These are phyloP conservation scores for Gonatopus flavifemur DNA, from an alignment of 1,140 invertebrate genomes.

Conservation along the genomic window DNA sequence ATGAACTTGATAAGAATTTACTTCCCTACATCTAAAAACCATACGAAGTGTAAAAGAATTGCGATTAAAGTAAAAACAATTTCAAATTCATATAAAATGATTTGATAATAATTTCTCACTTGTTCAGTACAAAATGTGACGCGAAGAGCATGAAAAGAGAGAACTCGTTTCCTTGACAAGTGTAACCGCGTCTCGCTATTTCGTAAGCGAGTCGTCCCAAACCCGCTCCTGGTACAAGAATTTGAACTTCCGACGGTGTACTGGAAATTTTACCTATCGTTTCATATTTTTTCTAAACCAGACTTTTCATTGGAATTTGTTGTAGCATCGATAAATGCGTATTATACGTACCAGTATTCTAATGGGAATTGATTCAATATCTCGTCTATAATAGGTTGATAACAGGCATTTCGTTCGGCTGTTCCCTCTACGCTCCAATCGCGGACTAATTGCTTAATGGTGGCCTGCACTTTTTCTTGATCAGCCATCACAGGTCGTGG, in stretches of 20 bases:
- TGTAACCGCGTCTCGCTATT: slow-evolving; percentile 84
- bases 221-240: slow-evolving; percentile 94
- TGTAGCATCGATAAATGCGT: too few species aligned
- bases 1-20: slow-evolving; percentile 70
- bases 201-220: slow-evolving; percentile 92
- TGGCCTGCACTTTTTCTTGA: slow-evolving; percentile 87
- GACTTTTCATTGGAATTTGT: too few species aligned
- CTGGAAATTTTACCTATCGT: slow-evolving; percentile 47
- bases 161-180: slow-evolving; percentile 96
- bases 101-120: slow-evolving; percentile 58
- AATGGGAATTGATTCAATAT: slow-evolving; percentile 74
- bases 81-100: not conserved
- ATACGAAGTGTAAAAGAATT: slow-evolving; percentile 11
- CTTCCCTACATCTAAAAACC: slow-evolving; percentile 63
- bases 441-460: slow-evolving; percentile 91
- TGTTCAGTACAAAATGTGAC: slow-evolving; percentile 94
- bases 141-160: slow-evolving; percentile 96
- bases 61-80: slow-evolving; percentile 1
- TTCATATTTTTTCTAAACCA: slow-evolving; percentile 35
- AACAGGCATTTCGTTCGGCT: slow-evolving; percentile 83
- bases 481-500: slow-evolving; percentile 58
- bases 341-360: slow-evolving; percentile 54
- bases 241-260: slow-evolving; percentile 61
- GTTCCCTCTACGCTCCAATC: slow-evolving; percentile 91
- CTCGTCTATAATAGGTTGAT: slow-evolving; percentile 87